Conservation (phyloP, 2,113 vertebrate genomes). For the Elanus axillaris region DNA sequence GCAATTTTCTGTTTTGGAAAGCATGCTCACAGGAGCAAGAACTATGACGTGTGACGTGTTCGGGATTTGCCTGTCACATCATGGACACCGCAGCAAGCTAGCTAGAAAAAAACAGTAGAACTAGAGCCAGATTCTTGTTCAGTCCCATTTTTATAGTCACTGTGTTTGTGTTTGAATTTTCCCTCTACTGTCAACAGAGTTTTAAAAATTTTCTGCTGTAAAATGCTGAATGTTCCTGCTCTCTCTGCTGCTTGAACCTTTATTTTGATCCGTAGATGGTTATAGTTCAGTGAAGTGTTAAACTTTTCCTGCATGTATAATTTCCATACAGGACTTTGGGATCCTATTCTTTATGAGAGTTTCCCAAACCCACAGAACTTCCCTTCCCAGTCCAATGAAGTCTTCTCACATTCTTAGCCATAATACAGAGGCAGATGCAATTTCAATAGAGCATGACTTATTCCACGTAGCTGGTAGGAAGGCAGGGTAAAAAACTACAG, state of each 20-base stretch:
- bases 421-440: neutral
- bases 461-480: neutral
- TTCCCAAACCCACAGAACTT: neutral
- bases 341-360: neutral
- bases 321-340: neutral
- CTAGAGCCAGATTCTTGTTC: neutral
- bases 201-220: neutral
- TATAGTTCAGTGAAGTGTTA: neutral
- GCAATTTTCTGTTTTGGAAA: constrained; percentile 13
- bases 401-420: neutral
- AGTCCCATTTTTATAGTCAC: neutral
- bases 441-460: neutral
- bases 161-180: neutral
- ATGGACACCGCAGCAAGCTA: neutral
- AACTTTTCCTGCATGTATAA: neutral
- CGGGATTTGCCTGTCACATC: neutral
- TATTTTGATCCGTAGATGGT: neutral
- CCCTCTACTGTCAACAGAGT: neutral
- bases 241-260: neutral
- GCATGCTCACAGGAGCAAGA: neutral
- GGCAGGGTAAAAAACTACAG: rapidly evolving
- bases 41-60: neutral
- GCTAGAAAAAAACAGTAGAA: neutral
- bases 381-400: neutral
- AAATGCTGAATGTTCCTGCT: neutral